A percentile compares a stretch with the other conserved stretches of the same genome.
Evolutionary conservation across 2,797 vertebrate genomes (phyloP).

Genomic region (Prunella strophiata): DNA sequence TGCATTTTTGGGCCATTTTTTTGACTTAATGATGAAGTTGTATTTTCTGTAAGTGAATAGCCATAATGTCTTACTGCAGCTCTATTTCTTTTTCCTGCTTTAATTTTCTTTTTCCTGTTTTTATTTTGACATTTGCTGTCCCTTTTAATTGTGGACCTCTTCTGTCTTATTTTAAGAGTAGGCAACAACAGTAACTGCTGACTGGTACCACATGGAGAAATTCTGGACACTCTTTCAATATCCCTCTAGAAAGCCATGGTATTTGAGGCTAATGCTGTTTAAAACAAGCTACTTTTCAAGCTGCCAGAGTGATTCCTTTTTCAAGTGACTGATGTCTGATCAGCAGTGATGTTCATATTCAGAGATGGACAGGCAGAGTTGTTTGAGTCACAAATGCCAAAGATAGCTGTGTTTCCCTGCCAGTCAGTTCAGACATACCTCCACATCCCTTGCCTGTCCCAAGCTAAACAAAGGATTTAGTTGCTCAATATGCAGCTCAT

Average conservation of each 20-base stretch:
- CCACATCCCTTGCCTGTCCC: background rate
- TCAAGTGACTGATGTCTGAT: background rate
- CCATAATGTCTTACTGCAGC: background rate
- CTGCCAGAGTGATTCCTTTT: background rate
- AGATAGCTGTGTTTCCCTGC: background rate
- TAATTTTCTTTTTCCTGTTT: background rate
- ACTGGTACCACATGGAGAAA: background rate
- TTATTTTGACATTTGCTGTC: background rate
- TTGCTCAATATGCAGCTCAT: background rate
- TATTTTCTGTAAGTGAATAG: background rate
- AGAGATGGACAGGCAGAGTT: background rate
- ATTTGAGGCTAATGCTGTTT: background rate
- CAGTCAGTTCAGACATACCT: background rate
- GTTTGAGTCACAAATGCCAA: background rate
- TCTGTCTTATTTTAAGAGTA: background rate
- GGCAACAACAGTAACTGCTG: background rate
- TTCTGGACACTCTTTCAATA: background rate
- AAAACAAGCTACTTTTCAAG: background rate
- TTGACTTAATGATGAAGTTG: background rate
- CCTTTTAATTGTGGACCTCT: background rate
- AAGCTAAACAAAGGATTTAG: background rate
- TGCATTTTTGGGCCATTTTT: background rate
- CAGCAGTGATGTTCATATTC: background rate
- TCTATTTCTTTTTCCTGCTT: background rate
- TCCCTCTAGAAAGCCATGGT: background rate